A percentile compares a stretch with the other conserved stretches of the same genome.
Evolutionary conservation across 2,113 vertebrate species (phyloP).

Genomic region (Nothobranchius furzeri): DNA sequence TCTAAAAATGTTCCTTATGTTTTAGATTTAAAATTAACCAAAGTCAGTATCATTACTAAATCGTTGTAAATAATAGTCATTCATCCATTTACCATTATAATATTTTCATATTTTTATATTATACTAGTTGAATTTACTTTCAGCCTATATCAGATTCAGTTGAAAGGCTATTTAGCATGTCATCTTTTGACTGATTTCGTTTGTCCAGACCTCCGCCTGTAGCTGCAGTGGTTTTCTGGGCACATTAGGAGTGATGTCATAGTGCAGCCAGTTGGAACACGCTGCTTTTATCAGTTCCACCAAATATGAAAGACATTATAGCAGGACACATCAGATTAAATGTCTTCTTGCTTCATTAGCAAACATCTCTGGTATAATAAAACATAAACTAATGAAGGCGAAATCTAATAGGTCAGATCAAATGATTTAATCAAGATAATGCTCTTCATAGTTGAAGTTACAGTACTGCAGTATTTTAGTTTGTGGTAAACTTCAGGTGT

Average conservation of each 20-base stretch:
- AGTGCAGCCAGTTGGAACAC: constrained; percentile 4
- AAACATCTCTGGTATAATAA: constrained; percentile 4
- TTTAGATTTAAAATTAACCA: too few species aligned
- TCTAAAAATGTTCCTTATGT: not conserved
- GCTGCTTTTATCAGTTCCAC: constrained; percentile 1
- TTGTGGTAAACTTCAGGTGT: not conserved
- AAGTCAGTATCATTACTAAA: too few species aligned
- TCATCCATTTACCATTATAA: too few species aligned
- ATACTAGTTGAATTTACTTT: not conserved
- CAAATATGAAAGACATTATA: constrained; percentile 1
- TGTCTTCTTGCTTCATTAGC: constrained; percentile 30
- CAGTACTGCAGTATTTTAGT: not conserved
- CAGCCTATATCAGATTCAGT: not conserved
- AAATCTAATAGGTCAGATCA: not conserved
- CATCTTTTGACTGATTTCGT: not conserved
- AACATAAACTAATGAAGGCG: not conserved
- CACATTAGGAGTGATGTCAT: not conserved
- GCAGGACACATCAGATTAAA: not conserved
- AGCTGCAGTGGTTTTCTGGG: not conserved
- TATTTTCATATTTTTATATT: not conserved
- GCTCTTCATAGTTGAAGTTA: not conserved
- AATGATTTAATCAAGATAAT: constrained; percentile 7
- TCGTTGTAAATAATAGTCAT: too few species aligned
- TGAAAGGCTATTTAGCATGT: not conserved
- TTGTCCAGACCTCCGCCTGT: not conserved